Conservation (phyloP, 37 sponge, comb jelly and placozoan species). For the Crambe crambe region DNA sequence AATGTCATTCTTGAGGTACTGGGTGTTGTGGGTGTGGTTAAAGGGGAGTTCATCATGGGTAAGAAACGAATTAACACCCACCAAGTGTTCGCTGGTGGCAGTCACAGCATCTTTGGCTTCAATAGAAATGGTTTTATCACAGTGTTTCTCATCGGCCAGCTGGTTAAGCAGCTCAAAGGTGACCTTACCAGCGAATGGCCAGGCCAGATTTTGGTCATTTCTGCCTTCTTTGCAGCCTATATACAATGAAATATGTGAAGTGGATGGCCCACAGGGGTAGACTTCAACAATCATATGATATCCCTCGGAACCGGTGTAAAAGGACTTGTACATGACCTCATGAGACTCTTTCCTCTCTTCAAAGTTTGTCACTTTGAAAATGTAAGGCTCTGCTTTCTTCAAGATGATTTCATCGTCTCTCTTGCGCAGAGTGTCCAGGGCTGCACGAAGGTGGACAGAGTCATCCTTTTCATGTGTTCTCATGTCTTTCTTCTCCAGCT, state of each 20-base stretch:
- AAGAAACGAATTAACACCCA: too few relatives aligned
- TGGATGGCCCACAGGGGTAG: too few relatives aligned
- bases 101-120: too few relatives aligned
- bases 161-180: not conserved
- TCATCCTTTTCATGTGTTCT: constrained; percentile 11
- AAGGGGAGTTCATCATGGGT: not conserved
- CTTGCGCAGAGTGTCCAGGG: not conserved
- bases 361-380: not conserved
- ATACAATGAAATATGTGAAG: too few relatives aligned
- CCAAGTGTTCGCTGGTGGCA: not conserved
- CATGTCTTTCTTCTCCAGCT: not conserved
- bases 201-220: not conserved
- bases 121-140: too few relatives aligned
- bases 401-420: not conserved
- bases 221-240: not conserved
- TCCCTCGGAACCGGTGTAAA: too few relatives aligned
- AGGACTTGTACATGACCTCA: not conserved
- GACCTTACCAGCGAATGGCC: not conserved
- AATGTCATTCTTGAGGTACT: constrained; percentile 15
- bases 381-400: not conserved
- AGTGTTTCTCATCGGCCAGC: not conserved
- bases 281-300: not conserved
- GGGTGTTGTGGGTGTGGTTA: not conserved
- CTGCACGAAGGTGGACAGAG: not conserved
- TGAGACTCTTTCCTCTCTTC: not conserved